phyloP scores from a whole-genome alignment of 2,797 vertebrate species.

The Apogon hyalosoma region DNA sequence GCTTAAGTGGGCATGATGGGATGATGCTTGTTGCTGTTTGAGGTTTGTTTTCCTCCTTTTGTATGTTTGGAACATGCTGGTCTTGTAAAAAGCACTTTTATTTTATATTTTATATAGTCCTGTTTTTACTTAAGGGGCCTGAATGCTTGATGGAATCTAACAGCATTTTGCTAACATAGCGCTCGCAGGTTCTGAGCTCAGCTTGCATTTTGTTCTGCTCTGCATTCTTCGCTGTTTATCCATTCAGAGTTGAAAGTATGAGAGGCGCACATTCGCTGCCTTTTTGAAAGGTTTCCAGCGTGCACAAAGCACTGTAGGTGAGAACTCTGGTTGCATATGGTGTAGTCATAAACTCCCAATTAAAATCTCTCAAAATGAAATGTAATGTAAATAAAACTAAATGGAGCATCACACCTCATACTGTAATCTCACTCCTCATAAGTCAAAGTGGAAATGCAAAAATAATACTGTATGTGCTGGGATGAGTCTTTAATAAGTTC shows the following conservation, averaged over 20 bases:
- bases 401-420: slow-evolving; percentile 32
- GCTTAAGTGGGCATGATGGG: slow-evolving; percentile 70
- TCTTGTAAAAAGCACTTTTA: slow-evolving; percentile 68
- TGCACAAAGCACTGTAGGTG: not conserved
- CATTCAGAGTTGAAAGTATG: slow-evolving; percentile 38
- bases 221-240: slow-evolving; percentile 50
- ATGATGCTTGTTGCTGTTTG: slow-evolving; percentile 75
- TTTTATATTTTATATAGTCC: slow-evolving; percentile 70
- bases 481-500: slow-evolving; percentile 59
- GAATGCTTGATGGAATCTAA: slow-evolving; percentile 77
- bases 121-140: slow-evolving; percentile 75
- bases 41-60: slow-evolving; percentile 64
- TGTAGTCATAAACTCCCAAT: slow-evolving; percentile 40
- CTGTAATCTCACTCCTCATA: slow-evolving; percentile 33
- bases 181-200: slow-evolving; percentile 53
- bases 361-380: slow-evolving; percentile 37
- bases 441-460: slow-evolving; percentile 37
- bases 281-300: slow-evolving; percentile 33
- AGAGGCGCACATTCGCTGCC: slow-evolving; percentile 37
- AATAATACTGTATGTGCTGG: slow-evolving; percentile 8
- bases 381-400: slow-evolving; percentile 24
- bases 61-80: slow-evolving; percentile 72
- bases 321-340: slow-evolving; percentile 45
- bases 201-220: slow-evolving; percentile 57
- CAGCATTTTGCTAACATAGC: slow-evolving; percentile 68